Base-by-base conservation (phyloP, 2,888 invertebrate genomes). In the Pseudanteris insignis region DNA sequence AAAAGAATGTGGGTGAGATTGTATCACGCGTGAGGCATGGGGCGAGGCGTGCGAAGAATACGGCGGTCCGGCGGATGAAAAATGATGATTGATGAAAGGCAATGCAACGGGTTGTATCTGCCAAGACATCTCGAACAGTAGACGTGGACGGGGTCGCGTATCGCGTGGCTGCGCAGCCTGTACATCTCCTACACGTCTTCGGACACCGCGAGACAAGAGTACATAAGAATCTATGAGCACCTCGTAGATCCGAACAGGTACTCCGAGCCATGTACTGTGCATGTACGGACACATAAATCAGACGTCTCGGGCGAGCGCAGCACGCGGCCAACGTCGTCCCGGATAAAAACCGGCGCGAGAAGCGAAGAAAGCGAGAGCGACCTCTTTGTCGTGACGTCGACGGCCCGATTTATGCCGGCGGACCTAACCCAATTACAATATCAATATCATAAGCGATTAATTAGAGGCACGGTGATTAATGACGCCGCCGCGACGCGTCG, bases 391-490 rank as follows among this genome's bases (percentile, higher is more conserved):
- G 50, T 34, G 37, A 44, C 41, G 40, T 28, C 30, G 37, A 32
- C 36, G 30, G 37, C 33, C 33, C 46, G 54, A 54, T 54, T 54
- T 46, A 54, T 54, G 34, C 43, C 51, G 40, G 50, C 28, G 33
- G 32, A 46, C 11, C 41, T 47, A 61, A 47, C 46, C 69, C 68
- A 69, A 70, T 71, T 70, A 68, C 68, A 70, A 70, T 69, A 70
- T 70, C 70, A 72, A 70, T 70, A 70, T 63, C 54, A 54, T 57
- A 59, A 65, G 66, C 53, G 67, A 70, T 70, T 70, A 71, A 71
- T 70, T 74, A 71, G 66, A 66, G 67, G 66, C 67, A 62, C 66
- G 65, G 51, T 67, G 69, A 71, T 69, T 71, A 70, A 71, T 69
- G 67, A 58, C 65, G 44, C 33, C 40, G 57, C 61, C 61, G 54